These are phyloP conservation scores for Pseudorectes ferrugineus DNA, from an alignment of 2,113 vertebrate genomes.

Conservation along the genomic window DNA sequence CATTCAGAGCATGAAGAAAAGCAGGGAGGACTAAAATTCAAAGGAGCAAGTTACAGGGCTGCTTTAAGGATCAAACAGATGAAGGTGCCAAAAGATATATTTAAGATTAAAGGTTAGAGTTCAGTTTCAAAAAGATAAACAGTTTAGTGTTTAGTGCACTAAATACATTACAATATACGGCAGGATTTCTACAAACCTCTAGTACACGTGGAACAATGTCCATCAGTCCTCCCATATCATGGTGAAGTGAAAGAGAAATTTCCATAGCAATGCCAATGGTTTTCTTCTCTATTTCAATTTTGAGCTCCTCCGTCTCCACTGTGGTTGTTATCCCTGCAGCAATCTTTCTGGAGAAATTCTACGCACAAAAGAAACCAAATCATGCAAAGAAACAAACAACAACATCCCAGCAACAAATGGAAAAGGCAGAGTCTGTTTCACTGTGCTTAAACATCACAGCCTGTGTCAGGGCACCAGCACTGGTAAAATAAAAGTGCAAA, in stretches of 20 bases:
- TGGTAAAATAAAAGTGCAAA: not conserved
- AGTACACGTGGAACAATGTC: conserved; percentile 60
- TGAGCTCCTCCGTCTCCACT: conserved; percentile 51
- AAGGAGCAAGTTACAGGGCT: not conserved
- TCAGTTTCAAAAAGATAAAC: not conserved
- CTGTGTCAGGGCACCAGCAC: not conserved
- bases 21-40: not conserved
- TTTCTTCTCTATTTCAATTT: conserved; percentile 50
- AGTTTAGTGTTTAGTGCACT: not conserved
- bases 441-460: not conserved
- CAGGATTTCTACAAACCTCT: conserved; percentile 62
- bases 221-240: conserved; percentile 62
- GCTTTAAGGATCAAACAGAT: not conserved
- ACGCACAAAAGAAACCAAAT: not conserved
- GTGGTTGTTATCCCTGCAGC: conserved; percentile 40
- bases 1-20: not conserved
- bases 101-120: not conserved
- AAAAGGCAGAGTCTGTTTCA: not conserved
- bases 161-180: not conserved
- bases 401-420: not conserved
- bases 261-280: conserved; percentile 4
- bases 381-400: not conserved
- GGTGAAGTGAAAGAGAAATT: conserved; percentile 64
- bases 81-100: not conserved
- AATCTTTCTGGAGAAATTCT: conserved; percentile 57